Base-by-base conservation (phyloP, 2,113 vertebrate species). In the Platycercus adscitus region DNA sequence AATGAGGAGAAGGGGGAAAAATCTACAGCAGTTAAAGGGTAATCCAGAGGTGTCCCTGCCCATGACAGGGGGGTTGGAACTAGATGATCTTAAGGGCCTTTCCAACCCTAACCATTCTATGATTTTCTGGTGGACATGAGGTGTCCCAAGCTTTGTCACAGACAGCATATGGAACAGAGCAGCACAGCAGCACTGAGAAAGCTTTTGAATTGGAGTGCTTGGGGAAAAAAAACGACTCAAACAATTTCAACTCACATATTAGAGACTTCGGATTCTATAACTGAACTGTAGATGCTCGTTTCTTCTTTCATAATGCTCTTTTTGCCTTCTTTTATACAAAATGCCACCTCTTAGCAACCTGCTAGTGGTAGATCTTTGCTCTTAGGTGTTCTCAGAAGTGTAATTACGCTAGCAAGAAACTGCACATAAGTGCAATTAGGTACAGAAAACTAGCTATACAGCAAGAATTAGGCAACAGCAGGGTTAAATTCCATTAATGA, bases 401-500 rank as follows among this genome's bases (percentile, higher is more conserved):
- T 11, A 80, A 82, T 31, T 68, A 71, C 5, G 17, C 18, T 29
- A 61, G 7, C 9, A 72, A 72, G 65, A 50, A 90, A 86, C 20
- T 37, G 29, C 43, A 41, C 35, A 5, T 21, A 29, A 5, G 26
- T 39, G 49, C 69, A 69, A 50, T 18, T 17, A 50, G 0, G 0
- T 9, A 20, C 3, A 70, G 43, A 58, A 55, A 88, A 66, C 13
- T 70, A 75, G 10, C 46, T 66, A 37, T 9, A 44, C 31, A 68
- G 41, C 33, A 56, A 10, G 47, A 65, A 72, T 26, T 28, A 79
- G 61, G 88, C 61, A 79, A 55, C 56, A 84, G 29, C 1, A 61
- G 72, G 46, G 50, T 86, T 92, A 90, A 91, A 84, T n/a, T 50
- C 60, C 37, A 78, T 39, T 71, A 92, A 80, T 52, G 61, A 88